Conservation (phyloP, 53 echinoderm and acorn worm genomes). For the Paelopatides confundens region DNA sequence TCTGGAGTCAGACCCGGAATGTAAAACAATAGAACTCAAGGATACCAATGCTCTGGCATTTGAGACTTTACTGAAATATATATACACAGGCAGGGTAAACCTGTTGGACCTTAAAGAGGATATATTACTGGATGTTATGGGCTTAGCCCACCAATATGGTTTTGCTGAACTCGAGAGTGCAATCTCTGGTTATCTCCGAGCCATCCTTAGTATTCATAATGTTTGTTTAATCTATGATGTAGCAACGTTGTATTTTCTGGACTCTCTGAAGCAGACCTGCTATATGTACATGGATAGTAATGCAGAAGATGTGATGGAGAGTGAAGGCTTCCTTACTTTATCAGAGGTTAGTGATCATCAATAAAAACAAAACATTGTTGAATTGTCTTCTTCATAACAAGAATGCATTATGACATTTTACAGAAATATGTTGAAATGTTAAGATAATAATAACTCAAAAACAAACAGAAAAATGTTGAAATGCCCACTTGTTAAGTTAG, state of each 20-base stretch:
- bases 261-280: constrained; percentile 92
- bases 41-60: constrained; percentile 94
- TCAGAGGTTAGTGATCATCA: constrained; percentile 79
- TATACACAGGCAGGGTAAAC: constrained; percentile 96
- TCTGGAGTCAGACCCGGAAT: constrained; percentile 87
- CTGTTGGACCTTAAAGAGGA: constrained; percentile 93
- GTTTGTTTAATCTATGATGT: constrained; percentile 99
- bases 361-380: too few species aligned
- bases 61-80: constrained; percentile 90
- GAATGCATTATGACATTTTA: too few species aligned
- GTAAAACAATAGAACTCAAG: constrained; percentile 85
- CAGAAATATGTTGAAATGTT: too few species aligned
- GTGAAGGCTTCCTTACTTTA: constrained; percentile 88
- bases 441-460: too few species aligned
- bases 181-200: constrained; percentile 95
- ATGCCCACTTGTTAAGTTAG: too few species aligned
- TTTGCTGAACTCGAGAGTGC: constrained; percentile 90
- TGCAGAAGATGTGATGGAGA: constrained; percentile 92
- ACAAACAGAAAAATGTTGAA: too few species aligned
- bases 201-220: constrained; percentile 94
- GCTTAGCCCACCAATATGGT: constrained; percentile 97
- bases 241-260: constrained; percentile 80
- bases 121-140: constrained; percentile 83
- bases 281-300: constrained; percentile 91
- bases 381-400: too few species aligned